Evolutionary conservation across 2,797 vertebrate species (phyloP), one percentile per base, ranked within the genome.

Genomic region (Hydrophis major): DNA sequence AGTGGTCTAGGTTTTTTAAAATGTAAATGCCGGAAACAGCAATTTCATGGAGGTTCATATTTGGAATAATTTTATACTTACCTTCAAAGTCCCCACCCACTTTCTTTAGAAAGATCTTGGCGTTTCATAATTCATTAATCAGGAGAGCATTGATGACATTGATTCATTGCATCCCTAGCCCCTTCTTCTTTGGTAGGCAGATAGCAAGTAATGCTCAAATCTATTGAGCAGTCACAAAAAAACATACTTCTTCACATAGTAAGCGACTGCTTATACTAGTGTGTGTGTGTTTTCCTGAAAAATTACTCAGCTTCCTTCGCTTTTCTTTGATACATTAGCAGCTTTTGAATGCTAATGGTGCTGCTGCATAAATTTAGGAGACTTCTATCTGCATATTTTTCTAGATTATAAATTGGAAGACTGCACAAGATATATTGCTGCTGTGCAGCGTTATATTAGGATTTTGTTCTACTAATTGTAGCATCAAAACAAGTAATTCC

Each of bases 381-480:
- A 55, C 50, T 83, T 22, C 78, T 83, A 83, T 25, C 74, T 83
- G 25, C 42, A 83, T 83, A 47, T 83, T 83, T 83, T 2, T 32
- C 22, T 28, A 86, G 37, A 90, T 78, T 61, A 87, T 93, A 78
- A 89, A 11, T 16, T 28, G 5, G 0, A 57, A 55, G 42, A 10
- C 2, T 16, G 60, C 28, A 88, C 88, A 11, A 47, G 0, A 12
- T 4, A 1, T 32, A 0, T 37, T 16, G 6, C 0, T 0, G 0
- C 7, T 1, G 63, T 83, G 0, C n/a, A 4, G 86, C 78, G 87
- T 60, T 83, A 1, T 1, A 60, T 86, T 16, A 87, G 6, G 0
- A 0, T 55, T 87, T 90, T 91, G n/a, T 88, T 50, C 20, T 55
- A 53, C 28, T n/a, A 56, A 63, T 87, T 1, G 18, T 5, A 4